Evolutionary conservation across 2,888 invertebrate species (phyloP).

Genomic region (Pyrocoelia pectoralis): DNA sequence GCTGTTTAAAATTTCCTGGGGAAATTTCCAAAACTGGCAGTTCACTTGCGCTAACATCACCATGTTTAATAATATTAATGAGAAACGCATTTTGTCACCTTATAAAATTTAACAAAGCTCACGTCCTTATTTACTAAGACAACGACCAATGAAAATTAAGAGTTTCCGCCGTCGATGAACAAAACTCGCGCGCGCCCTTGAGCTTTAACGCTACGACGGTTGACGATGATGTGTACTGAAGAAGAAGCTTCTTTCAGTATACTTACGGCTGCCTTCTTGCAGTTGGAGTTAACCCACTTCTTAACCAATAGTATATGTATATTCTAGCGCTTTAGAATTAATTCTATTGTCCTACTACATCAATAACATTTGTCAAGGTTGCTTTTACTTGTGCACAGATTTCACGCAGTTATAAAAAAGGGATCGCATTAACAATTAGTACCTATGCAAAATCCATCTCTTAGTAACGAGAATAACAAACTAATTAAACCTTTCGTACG

Average conservation of each 20-base stretch:
- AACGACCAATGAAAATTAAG: slow-evolving; percentile 26
- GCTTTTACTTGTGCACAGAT: slow-evolving; percentile 14
- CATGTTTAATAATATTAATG: slow-evolving; percentile 43
- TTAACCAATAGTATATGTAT: slow-evolving; percentile 56
- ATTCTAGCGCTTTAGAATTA: slow-evolving; percentile 38
- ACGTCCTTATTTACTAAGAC: slow-evolving; percentile 13
- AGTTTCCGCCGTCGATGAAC: slow-evolving; percentile 45
- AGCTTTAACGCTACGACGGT: slow-evolving; percentile 50
- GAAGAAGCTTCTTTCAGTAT: slow-evolving; percentile 56
- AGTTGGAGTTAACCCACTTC: slow-evolving; percentile 59
- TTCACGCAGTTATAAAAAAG: not conserved
- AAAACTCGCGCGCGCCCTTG: slow-evolving; percentile 48
- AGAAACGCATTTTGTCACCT: slow-evolving; percentile 45
- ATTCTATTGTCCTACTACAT: slow-evolving; percentile 23
- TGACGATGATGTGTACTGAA: slow-evolving; percentile 55
- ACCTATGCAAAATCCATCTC: not conserved
- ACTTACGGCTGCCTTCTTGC: slow-evolving; percentile 33
- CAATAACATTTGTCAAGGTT: slow-evolving; percentile 23
- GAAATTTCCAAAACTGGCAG: slow-evolving; percentile 54
- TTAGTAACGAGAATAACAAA: not conserved
- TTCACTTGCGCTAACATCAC: slow-evolving; percentile 50
- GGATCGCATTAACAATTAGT: not conserved
- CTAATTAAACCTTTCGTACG: not conserved
- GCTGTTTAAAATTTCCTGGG: slow-evolving; percentile 49
- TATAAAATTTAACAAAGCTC: not conserved